Base-by-base conservation (phyloP, 2,888 invertebrate species). In the Ochropacha duplaris region DNA sequence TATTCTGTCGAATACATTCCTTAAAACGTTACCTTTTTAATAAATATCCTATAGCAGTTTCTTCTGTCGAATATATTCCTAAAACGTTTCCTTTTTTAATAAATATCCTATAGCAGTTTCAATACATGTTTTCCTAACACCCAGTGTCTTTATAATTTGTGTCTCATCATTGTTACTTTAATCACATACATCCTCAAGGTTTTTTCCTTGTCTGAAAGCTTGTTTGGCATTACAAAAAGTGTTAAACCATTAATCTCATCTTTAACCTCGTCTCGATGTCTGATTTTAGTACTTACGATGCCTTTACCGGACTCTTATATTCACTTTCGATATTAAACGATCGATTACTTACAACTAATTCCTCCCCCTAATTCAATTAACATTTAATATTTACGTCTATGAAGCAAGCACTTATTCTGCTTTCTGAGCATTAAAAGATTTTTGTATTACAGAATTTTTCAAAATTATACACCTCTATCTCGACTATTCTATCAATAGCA, bases 141-240 rank as follows among this genome's bases (percentile, higher is more conserved):
- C 16, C 16, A 19, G 51, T 28, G 28, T 28, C 28, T 31, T 51
- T 50, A 24, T 31, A 57, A 66, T 64, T 55, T 61, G 62, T 64
- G 58, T 58, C 62, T 65, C 65, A 68, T 62, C 65, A 64, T 55
- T 60, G 59, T 71, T 59, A 62, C 66, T 64, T 64, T 16, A 70
- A 64, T 66, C 69, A 67, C 62, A 65, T 65, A 65, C 67, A 56
- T 62, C 65, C 58, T 76, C 83, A 84, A 84, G 84, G 84, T 71
- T 78, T 52, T 76, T 83, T 80, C 78, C 80, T 76, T 62, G 64
- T 75, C 69, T 73, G 62, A 74, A 74, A 76, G 66, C 72, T 58
- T 59, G 69, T 74, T 72, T 70, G 54, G 54, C 60, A 54, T 57
- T 59, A 68, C 69, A 75, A 75, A 68, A 71, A 67, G 57, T 60